Conservation (phyloP, 35 echinoderm and acorn worm species). For the Heliocidaris erythrogramma region DNA sequence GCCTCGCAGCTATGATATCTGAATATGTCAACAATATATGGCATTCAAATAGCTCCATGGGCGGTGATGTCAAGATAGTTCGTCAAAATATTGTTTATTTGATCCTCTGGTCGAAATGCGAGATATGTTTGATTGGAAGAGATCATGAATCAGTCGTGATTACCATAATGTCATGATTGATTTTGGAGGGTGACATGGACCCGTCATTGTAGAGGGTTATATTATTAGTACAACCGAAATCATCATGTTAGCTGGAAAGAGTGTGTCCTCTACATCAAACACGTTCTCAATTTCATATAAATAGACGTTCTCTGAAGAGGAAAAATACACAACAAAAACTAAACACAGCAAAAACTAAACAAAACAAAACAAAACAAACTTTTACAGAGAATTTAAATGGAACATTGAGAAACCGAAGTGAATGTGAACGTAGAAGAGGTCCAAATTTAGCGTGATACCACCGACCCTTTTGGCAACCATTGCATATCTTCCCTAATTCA, state of each 20-base stretch:
- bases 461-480: neutral
- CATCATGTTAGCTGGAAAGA: neutral
- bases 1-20: neutral
- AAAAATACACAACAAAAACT: neutral
- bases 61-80: constrained; percentile 30
- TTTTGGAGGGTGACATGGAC: neutral
- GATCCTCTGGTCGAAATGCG: neutral
- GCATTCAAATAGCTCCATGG: constrained; percentile 32
- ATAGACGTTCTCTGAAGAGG: neutral
- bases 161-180: neutral
- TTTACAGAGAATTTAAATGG: neutral
- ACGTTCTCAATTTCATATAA: neutral
- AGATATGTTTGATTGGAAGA: neutral
- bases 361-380: neutral
- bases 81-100: constrained; percentile 9
- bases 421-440: neutral
- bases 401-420: neutral
- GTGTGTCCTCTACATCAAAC: neutral
- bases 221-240: neutral
- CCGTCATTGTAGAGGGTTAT: too few species aligned
- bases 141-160: neutral
- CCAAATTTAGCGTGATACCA: constrained; percentile 3
- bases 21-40: constrained; percentile 44
- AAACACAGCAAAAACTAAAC: neutral
- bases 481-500: constrained; percentile 13